These are phyloP conservation scores for Myotis pilosus DNA, from an alignment of 2,797 vertebrate genomes.

Conservation along the genomic window DNA sequence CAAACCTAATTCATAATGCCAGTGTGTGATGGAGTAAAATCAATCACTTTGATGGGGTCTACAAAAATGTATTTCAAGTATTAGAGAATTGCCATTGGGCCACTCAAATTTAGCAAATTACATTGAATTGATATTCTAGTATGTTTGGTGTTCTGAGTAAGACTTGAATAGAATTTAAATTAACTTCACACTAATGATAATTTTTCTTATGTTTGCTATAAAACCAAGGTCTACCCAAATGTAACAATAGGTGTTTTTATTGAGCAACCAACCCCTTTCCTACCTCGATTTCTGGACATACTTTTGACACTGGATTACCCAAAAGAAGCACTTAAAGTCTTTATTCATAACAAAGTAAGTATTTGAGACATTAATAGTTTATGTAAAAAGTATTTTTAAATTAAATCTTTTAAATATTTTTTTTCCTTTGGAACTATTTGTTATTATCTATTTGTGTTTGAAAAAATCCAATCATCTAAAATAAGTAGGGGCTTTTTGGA, in stretches of 20 bases:
- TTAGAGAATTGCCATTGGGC: not conserved
- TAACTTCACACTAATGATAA: not conserved
- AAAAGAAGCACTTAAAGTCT: conserved; percentile 91
- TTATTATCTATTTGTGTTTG: not conserved
- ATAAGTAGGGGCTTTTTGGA: not conserved
- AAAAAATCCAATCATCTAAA: not conserved
- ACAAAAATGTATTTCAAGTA: not conserved
- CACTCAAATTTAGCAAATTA: not conserved
- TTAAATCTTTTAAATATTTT: too few species aligned
- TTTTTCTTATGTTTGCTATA: conserved; percentile 45
- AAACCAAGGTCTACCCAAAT: conserved; percentile 90
- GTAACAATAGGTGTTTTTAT: conserved; percentile 95
- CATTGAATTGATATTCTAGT: not conserved
- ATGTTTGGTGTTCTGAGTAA: not conserved
- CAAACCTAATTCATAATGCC: not conserved
- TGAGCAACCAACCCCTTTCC: conserved; percentile 96
- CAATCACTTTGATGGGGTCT: not conserved
- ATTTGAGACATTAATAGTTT: conserved; percentile 29
- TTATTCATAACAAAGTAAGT: conserved; percentile 97
- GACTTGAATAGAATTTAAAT: conserved; percentile 16
- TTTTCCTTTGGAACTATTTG: not conserved
- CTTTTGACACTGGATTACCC: conserved; percentile 93
- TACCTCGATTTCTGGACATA: conserved; percentile 93
- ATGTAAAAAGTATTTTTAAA: not conserved
- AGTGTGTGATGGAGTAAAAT: not conserved